Evolutionary conservation across 2,113 vertebrate genomes (phyloP).

Genomic region (Etheostoma spectabile): DNA sequence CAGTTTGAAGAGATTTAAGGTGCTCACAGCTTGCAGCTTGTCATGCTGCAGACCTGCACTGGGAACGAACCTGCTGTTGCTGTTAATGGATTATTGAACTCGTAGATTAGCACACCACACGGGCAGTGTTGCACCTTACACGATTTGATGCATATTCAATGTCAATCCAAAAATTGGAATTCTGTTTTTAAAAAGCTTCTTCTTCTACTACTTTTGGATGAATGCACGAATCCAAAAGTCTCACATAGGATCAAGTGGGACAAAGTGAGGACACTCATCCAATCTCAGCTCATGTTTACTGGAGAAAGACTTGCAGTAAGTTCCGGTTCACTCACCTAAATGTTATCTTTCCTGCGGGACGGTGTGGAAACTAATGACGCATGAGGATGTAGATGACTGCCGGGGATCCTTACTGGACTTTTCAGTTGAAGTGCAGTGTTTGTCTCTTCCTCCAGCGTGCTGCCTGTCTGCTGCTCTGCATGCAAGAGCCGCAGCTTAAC

Average conservation of each 20-base stretch:
- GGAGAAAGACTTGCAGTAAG: not conserved
- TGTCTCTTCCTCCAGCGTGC: not conserved
- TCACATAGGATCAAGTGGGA: not conserved
- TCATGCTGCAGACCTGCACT: not conserved
- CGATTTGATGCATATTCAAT: not conserved
- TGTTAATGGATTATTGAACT: not conserved
- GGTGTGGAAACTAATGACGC: conserved; percentile 3
- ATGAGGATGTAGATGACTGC: not conserved
- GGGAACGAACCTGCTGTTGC: too few relatives aligned
- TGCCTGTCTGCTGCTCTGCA: conserved; percentile 31
- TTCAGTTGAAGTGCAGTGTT: not conserved
- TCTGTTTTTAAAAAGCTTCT: not conserved
- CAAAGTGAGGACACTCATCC: not conserved
- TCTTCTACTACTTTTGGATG: not conserved
- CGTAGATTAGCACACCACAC: not conserved
- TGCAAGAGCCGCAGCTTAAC: conserved; percentile 7
- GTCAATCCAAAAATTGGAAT: not conserved
- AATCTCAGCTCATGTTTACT: not conserved
- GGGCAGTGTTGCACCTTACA: not conserved
- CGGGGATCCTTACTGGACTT: not conserved
- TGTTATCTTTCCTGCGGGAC: not conserved
- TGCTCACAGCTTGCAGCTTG: not conserved
- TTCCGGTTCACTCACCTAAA: conserved; percentile 48
- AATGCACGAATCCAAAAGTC: not conserved
- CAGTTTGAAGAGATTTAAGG: conserved; percentile 25